Percentiles rank a stretch among this genome's conserved stretches.
Conservation (phyloP, 2,888 invertebrate genomes). For the Hedya salicella region DNA sequence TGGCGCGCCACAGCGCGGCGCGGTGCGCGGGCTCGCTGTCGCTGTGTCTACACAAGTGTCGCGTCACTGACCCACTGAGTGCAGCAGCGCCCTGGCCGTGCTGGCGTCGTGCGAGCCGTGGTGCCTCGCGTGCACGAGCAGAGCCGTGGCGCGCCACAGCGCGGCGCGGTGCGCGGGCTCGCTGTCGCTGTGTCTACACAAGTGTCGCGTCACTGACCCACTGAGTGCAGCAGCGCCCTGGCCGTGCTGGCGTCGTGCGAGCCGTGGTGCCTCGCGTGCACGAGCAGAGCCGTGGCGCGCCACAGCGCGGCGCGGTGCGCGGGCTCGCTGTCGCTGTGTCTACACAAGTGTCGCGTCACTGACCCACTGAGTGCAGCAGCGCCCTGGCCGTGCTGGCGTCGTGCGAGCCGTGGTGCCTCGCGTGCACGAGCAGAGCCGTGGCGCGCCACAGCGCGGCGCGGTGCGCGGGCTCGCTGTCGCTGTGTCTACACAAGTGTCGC, state of each 20-base stretch:
- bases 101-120: too few species aligned
- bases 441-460: constrained; percentile 52
- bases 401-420: constrained; percentile 60
- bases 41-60: constrained; percentile 58
- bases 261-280: constrained; percentile 87
- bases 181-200: constrained; percentile 62
- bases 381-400: constrained; percentile 72
- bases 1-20: too few species aligned
- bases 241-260: constrained; percentile 74
- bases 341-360: constrained; percentile 87
- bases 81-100: constrained; percentile 80
- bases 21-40: too few species aligned
- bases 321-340: constrained; percentile 84
- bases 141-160: constrained; percentile 80
- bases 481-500: constrained; percentile 86
- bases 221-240: constrained; percentile 89
- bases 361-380: constrained; percentile 86
- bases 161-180: constrained; percentile 87
- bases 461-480: constrained; percentile 61
- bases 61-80: constrained; percentile 65
- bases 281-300: constrained; percentile 93
- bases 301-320: constrained; percentile 91
- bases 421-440: constrained; percentile 15
- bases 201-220: too few species aligned
- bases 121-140: too few species aligned